These are phyloP conservation scores for Rhyacophila evoluta DNA, from an alignment of 2,888 invertebrate genomes.

Conservation along the genomic window DNA sequence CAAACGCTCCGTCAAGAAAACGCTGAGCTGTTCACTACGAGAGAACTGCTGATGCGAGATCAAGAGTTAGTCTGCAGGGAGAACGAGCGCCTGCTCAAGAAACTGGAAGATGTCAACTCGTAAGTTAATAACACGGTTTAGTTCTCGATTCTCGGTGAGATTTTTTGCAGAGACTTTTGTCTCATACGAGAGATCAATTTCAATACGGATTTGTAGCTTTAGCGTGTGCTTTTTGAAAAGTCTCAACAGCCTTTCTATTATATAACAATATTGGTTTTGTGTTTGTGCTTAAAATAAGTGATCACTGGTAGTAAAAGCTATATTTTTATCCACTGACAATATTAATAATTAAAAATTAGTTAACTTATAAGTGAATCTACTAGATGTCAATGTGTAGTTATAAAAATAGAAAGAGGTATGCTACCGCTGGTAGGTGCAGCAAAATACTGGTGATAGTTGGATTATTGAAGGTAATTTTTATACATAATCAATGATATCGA, in stretches of 20 bases:
- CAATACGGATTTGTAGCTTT: too few species aligned
- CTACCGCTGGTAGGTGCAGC: too few species aligned
- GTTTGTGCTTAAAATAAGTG: slow-evolving; percentile 8
- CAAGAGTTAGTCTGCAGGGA: slow-evolving; percentile 92
- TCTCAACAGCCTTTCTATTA: background rate
- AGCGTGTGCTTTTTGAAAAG: background rate
- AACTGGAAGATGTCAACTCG: slow-evolving; percentile 90
- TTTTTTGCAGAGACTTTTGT: too few species aligned
- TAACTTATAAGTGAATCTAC: background rate
- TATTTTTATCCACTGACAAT: slow-evolving; percentile 4
- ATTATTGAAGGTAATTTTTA: too few species aligned
- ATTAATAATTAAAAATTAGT: background rate
- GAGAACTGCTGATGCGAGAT: slow-evolving; percentile 86
- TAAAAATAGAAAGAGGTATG: too few species aligned
- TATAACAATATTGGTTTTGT: slow-evolving; percentile 3
- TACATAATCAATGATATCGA: too few species aligned
- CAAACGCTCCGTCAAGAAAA: slow-evolving; percentile 85
- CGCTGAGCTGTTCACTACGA: slow-evolving; percentile 82
- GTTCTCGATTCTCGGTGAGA: too few species aligned
- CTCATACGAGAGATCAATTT: too few species aligned
- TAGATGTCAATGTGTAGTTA: background rate
- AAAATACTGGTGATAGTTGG: too few species aligned
- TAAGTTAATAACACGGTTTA: slow-evolving; percentile 64
- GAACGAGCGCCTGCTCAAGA: slow-evolving; percentile 88
- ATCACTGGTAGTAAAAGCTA: slow-evolving; percentile 10